These are phyloP conservation scores for Agrilus biguttatus DNA, from an alignment of 2,888 invertebrate species.

Conservation along the genomic window DNA sequence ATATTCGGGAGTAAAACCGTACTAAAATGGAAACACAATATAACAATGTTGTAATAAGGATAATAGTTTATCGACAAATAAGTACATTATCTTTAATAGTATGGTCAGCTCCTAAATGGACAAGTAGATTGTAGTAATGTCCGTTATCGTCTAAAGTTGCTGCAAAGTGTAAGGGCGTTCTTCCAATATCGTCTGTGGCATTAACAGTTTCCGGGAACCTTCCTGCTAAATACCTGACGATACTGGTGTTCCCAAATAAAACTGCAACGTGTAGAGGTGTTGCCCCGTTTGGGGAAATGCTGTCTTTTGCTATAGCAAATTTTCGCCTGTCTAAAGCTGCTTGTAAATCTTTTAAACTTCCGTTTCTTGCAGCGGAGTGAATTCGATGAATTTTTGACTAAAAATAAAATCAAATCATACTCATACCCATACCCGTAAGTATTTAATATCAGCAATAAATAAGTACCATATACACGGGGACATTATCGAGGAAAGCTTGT, in stretches of 20 bases:
- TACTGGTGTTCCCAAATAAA: constrained; percentile 68
- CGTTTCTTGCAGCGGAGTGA: constrained; percentile 72
- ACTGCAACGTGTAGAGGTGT: constrained; percentile 80
- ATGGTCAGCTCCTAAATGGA: constrained; percentile 76
- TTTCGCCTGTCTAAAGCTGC: constrained; percentile 76
- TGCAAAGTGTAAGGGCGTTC: constrained; percentile 82
- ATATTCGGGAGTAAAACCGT: constrained; percentile 65
- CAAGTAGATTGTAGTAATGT: constrained; percentile 71
- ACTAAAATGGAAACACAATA: constrained; percentile 32
- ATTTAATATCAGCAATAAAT: background rate
- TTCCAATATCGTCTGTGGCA: constrained; percentile 55
- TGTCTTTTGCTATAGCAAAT: constrained; percentile 79
- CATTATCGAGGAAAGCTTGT: constrained; percentile 75
- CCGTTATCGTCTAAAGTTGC: constrained; percentile 74
- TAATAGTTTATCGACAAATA: constrained; percentile 6
- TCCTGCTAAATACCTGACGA: constrained; percentile 56
- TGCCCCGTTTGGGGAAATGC: constrained; percentile 66
- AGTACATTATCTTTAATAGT: constrained; percentile 71
- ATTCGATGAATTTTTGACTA: constrained; percentile 83
- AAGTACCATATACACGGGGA: constrained; percentile 73
- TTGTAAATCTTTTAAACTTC: constrained; percentile 72
- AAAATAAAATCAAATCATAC: constrained; percentile 10
- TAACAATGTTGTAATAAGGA: no score
- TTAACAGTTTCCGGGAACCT: constrained; percentile 80
- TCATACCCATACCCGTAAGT: background rate